Percentiles rank a stretch among this genome's conserved stretches.
phyloP scores from a whole-genome alignment of 2,113 vertebrate genomes.

The Leptobrachium ailaonicum region DNA sequence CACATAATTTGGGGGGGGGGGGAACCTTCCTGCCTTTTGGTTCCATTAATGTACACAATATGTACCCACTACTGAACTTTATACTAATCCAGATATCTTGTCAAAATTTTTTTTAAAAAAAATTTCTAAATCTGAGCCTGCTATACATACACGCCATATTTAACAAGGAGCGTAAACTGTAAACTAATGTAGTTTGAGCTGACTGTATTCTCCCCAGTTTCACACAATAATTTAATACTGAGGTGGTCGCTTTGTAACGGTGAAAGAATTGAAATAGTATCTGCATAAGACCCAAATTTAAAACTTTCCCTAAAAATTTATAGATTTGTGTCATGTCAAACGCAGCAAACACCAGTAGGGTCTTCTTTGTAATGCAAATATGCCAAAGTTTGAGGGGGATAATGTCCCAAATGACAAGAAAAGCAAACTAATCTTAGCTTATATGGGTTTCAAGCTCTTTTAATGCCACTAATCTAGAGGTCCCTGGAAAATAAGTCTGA shows the following conservation, averaged over 20 bases:
- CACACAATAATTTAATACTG: conserved; percentile 67
- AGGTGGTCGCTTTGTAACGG: conserved; percentile 68
- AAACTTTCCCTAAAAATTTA: conserved; percentile 56
- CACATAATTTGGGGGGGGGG: not conserved
- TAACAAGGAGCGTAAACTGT: conserved; percentile 75
- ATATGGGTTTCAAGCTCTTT: conserved; percentile 59
- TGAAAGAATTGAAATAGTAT: conserved; percentile 70
- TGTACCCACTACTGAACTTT: conserved; percentile 59
- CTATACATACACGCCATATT: conserved; percentile 69
- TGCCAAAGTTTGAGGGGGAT: conserved; percentile 65
- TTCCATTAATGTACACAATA: conserved; percentile 59
- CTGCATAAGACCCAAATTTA: conserved; percentile 59
- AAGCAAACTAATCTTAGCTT: conserved; percentile 70
- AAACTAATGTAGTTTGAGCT: conserved; percentile 77
- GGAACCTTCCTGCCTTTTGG: not conserved
- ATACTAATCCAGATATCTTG: conserved; percentile 61
- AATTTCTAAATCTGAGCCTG: conserved; percentile 57
- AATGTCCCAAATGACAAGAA: conserved; percentile 10
- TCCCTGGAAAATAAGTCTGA: conserved; percentile 98
- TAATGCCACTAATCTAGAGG: conserved; percentile 83
- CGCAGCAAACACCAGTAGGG: conserved; percentile 44
- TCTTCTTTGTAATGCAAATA: conserved; percentile 73
- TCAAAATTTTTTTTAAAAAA: conserved; percentile 39
- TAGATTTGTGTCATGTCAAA: conserved; percentile 22
- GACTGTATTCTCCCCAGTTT: conserved; percentile 68